These are phyloP conservation scores for Ophion ventricosus DNA, from an alignment of 2,888 invertebrate species.

Conservation along the genomic window DNA sequence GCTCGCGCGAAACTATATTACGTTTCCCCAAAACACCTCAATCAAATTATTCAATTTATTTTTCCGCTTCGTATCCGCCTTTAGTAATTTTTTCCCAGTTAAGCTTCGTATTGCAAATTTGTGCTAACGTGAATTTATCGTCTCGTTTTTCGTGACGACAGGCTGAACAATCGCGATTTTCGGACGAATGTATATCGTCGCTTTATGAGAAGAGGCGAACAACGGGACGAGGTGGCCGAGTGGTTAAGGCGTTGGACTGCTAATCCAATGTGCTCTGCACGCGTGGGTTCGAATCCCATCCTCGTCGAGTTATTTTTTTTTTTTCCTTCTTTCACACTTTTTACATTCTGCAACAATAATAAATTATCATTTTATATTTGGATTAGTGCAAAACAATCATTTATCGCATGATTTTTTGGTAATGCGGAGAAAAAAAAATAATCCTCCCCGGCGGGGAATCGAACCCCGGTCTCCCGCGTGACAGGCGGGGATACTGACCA, in stretches of 20 bases:
- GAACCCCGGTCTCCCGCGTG: conserved; percentile 54
- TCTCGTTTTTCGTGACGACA: neutral
- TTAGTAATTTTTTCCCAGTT: neutral
- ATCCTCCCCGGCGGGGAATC: conserved; percentile 50
- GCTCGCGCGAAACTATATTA: neutral
- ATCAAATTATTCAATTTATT: conserved; percentile 38
- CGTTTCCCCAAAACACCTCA: conserved; percentile 9
- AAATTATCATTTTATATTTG: neutral
- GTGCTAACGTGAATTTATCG: conserved; percentile 41
- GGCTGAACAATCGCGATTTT: conserved; percentile 42
- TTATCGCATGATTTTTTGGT: too few species aligned
- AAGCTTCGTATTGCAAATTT: conserved; percentile 28
- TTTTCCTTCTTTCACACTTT: neutral
- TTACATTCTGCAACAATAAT: neutral
- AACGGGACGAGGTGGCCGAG: conserved; percentile 75
- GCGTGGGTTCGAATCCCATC: conserved; percentile 84
- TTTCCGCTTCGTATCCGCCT: neutral
- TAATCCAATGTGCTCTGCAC: conserved; percentile 84
- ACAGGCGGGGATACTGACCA: conserved; percentile 51
- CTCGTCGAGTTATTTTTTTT: conserved; percentile 76
- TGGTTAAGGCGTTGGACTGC: conserved; percentile 84
- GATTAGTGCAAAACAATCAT: neutral
- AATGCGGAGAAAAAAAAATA: neutral
- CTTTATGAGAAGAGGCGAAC: conserved; percentile 52
- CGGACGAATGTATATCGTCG: conserved; percentile 39